Percentiles rank a stretch among this genome's conserved stretches.
phyloP scores from a whole-genome alignment of 2,797 vertebrate species.

The Sphenodon punctatus region DNA sequence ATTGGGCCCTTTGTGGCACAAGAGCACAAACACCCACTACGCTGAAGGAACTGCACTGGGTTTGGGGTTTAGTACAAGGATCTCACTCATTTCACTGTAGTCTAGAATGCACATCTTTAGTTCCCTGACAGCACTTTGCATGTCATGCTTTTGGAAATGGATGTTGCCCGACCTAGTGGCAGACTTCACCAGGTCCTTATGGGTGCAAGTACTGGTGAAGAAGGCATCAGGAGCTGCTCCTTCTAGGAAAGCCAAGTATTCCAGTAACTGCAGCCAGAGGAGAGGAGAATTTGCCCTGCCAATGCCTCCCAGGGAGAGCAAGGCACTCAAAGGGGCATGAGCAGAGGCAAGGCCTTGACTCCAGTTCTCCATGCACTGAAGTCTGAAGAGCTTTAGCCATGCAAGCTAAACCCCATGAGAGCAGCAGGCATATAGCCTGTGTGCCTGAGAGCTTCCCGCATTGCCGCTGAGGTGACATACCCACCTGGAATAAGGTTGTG shows the following conservation, averaged over 20 bases:
- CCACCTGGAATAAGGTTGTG: background rate
- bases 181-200: background rate
- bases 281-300: background rate
- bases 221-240: background rate
- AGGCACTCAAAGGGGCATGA: background rate
- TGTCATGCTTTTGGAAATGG: background rate
- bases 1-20: too few species aligned
- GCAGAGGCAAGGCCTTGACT: background rate
- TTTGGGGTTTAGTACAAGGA: too few species aligned
- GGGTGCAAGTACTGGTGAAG: too few species aligned
- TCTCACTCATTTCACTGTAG: background rate
- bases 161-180: background rate
- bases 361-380: background rate
- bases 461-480: too few species aligned
- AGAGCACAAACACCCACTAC: too few species aligned
- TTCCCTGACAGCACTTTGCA: background rate
- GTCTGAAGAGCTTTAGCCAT: background rate
- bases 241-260: background rate
- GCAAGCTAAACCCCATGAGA: background rate
- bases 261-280: background rate
- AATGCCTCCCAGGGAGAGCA: too few species aligned
- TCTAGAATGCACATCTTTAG: background rate
- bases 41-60: background rate
- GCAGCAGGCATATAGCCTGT: background rate
- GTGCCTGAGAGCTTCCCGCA: background rate